Evolutionary conservation across 2,113 vertebrate genomes (phyloP), one percentile per base, ranked within the genome.

Genomic region (Rhombomys opimus): DNA sequence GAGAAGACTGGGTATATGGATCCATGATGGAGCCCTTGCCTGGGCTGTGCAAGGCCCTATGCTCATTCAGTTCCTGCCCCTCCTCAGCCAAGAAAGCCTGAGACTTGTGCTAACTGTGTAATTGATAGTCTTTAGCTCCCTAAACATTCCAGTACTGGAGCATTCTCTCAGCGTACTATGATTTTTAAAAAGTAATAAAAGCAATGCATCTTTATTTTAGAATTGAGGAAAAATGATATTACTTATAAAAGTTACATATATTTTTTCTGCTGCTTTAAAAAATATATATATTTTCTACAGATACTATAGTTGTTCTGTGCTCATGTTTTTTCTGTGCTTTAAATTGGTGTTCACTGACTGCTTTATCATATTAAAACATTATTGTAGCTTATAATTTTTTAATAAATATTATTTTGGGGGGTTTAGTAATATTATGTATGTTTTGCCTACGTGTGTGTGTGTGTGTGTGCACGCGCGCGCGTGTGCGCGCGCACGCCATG

Each of bases 291-390:
- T 68, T 3, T 67, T 57, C 57, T 50, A 15, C 20, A 63, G 27
- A 23, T 89, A 54, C 38, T 86, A 4, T 6, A 81, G 17, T 52
- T 80, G 80, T 93, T 46, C 75, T 75, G 73, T 95, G 52, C 68
- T 73, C 57, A 18, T 8, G 32, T 54, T 87, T 81, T 87, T 93
- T 32, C 59, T 76, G 8, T 89, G n/a, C 89, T 91, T 50, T 5
- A 52, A 65, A 2, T 54, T 93, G 27, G 38, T 80, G 27, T 78
- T 7, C 27, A 18, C 14, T n/a, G 32, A 9, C 50, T 63, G 32
- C 61, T 11, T 75, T 97, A 95, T 54, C 93, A 18, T 91, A 23
- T 77, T 80, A 73, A 89, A 95, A 46, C 13, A 77, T 30, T 6
- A 25, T 57, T 87, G 4, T 50, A 38, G 75, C 63, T 87, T 2